Evolutionary conservation across 2,113 vertebrate species (phyloP).

Genomic region (Myrmecobius fasciatus): DNA sequence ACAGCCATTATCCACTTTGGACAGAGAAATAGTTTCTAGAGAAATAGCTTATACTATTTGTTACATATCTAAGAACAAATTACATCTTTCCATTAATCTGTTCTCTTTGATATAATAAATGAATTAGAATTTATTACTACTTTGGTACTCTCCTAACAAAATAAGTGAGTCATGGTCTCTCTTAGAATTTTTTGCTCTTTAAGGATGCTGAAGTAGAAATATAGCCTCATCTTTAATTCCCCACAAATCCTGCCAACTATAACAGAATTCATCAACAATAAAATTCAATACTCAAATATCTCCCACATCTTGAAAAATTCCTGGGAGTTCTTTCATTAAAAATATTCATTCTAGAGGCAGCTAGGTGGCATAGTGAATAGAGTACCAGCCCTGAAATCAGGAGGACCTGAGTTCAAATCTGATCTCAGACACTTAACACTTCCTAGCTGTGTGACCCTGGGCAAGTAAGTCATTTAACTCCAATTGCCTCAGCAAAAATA

Average conservation of each 20-base stretch:
- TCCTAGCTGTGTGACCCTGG: no score
- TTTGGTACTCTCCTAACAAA: constrained; percentile 18
- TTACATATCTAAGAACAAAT: background rate
- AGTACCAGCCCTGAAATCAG: no score
- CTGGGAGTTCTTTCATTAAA: background rate
- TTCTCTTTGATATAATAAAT: background rate
- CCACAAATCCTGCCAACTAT: background rate
- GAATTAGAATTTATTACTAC: background rate
- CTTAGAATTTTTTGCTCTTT: constrained; percentile 11
- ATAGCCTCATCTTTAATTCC: background rate
- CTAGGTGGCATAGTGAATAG: no score
- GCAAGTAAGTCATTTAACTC: no score
- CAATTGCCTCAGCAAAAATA: no score
- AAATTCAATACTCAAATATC: constrained; percentile 3
- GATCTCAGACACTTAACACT: no score
- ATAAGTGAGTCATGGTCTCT: background rate
- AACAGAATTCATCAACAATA: background rate
- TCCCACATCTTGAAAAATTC: background rate
- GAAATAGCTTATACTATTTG: background rate
- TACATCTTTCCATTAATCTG: background rate
- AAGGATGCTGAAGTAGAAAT: background rate
- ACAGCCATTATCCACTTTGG: no score
- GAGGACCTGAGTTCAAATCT: no score
- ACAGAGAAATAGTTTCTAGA: background rate
- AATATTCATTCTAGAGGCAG: background rate